Evolutionary conservation across 1,140 invertebrate genomes (phyloP).

Genomic region (Drosophila pruinosa): DNA sequence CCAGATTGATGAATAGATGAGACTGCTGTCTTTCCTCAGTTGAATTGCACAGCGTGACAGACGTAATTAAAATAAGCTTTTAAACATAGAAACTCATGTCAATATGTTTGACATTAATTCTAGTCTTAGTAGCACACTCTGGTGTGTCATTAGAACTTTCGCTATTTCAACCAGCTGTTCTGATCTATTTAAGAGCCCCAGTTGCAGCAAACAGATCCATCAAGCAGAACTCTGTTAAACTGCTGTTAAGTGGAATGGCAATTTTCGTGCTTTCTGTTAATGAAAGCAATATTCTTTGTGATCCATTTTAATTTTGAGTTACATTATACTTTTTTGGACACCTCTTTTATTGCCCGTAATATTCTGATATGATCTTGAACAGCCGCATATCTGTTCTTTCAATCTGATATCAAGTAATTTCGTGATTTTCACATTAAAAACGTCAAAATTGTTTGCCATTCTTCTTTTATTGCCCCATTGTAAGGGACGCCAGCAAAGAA

Average conservation of each 20-base stretch:
- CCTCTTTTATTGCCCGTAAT: not conserved
- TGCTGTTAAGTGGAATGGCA: not conserved
- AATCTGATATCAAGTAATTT: conserved; percentile 67
- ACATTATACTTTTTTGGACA: not conserved
- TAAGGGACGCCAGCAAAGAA: conserved; percentile 14
- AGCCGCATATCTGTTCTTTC: conserved; percentile 33
- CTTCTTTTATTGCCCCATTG: conserved; percentile 65
- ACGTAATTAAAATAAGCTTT: not conserved
- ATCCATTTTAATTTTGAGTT: not conserved
- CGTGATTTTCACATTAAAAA: conserved; percentile 54
- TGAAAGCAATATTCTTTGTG: not conserved
- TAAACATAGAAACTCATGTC: not conserved
- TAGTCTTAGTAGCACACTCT: too few species aligned
- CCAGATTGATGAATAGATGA: not conserved
- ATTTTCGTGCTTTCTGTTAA: not conserved
- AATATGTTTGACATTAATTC: not conserved
- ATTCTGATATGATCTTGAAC: not conserved
- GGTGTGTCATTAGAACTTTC: not conserved
- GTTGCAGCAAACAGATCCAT: not conserved
- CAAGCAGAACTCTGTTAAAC: not conserved
- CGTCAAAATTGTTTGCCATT: conserved; percentile 54
- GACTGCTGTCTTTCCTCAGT: not conserved
- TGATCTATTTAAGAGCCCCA: not conserved
- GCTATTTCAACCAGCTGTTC: not conserved
- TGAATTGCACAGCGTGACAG: conserved; percentile 3